Evolutionary conservation across 2,888 invertebrate genomes (phyloP).

Genomic region (Shargacucullia verbasci): DNA sequence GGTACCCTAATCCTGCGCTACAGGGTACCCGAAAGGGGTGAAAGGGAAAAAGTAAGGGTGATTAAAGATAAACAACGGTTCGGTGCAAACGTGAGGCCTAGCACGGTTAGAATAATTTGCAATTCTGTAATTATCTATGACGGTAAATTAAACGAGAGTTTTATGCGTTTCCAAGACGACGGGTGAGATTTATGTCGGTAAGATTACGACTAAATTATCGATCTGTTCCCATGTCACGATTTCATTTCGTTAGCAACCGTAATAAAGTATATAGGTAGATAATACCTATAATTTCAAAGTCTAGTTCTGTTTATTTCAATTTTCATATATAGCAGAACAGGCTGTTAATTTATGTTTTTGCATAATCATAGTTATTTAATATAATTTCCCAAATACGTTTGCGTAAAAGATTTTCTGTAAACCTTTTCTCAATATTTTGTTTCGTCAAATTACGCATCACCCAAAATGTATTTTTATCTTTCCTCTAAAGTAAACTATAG

Average conservation of each 20-base stretch:
- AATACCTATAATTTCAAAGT: slow-evolving; percentile 1
- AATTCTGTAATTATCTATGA: slow-evolving; percentile 81
- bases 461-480: slow-evolving; percentile 28
- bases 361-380: no score
- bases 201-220: slow-evolving; percentile 31
- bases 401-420: no score
- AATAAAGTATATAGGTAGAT: background rate
- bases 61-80: slow-evolving; percentile 87
- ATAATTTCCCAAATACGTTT: no score
- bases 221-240: slow-evolving; percentile 20
- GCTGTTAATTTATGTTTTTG: no score
- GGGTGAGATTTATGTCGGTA: slow-evolving; percentile 67
- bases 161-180: slow-evolving; percentile 58
- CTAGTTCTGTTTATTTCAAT: no score
- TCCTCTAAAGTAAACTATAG: slow-evolving; percentile 37
- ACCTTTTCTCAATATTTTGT: background rate
- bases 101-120: slow-evolving; percentile 78
- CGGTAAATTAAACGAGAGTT: slow-evolving; percentile 77
- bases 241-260: background rate
- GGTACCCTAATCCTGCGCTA: slow-evolving; percentile 78
- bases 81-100: slow-evolving; percentile 68
- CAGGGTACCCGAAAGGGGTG: slow-evolving; percentile 74
- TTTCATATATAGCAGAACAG: background rate
- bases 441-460: slow-evolving; percentile 15
- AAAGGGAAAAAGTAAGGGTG: slow-evolving; percentile 81